These are phyloP conservation scores for Rhinoraja longicauda DNA, from an alignment of 2,797 vertebrate genomes.

Conservation along the genomic window DNA sequence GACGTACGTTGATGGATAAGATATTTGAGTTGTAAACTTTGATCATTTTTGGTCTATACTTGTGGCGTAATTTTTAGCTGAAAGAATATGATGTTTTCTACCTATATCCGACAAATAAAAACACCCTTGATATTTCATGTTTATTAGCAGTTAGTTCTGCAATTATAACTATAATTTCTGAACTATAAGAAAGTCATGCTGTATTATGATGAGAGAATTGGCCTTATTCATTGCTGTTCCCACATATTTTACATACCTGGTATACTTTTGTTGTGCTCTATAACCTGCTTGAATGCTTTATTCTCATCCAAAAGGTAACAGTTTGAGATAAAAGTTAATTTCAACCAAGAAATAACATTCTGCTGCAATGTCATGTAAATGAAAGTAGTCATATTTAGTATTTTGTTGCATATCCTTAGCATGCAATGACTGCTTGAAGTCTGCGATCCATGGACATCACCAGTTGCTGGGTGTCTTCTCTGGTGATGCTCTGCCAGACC, in stretches of 20 bases:
- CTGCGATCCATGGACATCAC: too few species aligned
- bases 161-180: neutral
- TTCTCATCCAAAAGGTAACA: neutral
- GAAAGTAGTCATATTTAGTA: too few species aligned
- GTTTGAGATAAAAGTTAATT: neutral
- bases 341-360: neutral
- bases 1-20: conserved; percentile 17
- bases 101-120: neutral
- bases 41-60: neutral
- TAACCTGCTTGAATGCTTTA: neutral
- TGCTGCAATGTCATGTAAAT: too few species aligned
- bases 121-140: neutral
- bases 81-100: neutral
- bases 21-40: neutral
- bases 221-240: neutral
- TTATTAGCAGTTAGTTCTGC: neutral
- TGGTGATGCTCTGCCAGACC: too few species aligned
- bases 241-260: neutral
- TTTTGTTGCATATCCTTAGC: too few species aligned
- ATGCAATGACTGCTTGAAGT: too few species aligned
- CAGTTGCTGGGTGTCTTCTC: too few species aligned
- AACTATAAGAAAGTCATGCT: neutral
- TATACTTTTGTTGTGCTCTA: too few species aligned
- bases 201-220: neutral
- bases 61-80: neutral